Conservation (phyloP, 2,888 invertebrate genomes). For the Leucophora obtusa region DNA sequence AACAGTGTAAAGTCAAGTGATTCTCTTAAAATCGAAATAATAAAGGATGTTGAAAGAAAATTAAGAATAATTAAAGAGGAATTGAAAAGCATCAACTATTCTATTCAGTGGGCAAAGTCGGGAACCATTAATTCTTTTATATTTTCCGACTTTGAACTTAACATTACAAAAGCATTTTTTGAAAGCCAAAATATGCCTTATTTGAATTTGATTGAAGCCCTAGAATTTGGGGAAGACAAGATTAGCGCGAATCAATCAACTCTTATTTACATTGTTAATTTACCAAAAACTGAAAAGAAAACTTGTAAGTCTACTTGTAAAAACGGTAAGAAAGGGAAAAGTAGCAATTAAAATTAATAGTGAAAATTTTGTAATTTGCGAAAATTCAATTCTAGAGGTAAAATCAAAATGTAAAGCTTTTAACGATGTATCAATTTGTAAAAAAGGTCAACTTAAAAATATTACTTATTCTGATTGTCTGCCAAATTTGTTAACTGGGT, state of each 20-base stretch:
- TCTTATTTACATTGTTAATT: slow-evolving; percentile 52
- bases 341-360: slow-evolving; percentile 41
- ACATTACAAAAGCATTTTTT: slow-evolving; percentile 38
- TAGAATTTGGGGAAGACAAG: slow-evolving; percentile 61
- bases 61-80: slow-evolving; percentile 56
- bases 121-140: slow-evolving; percentile 56
- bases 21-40: slow-evolving; percentile 7
- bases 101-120: too few species aligned
- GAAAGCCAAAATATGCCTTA: slow-evolving; percentile 56
- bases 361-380: slow-evolving; percentile 52
- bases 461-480: slow-evolving; percentile 25
- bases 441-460: slow-evolving; percentile 31
- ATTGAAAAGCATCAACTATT: slow-evolving; percentile 31
- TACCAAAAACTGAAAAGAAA: slow-evolving; percentile 44
- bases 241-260: slow-evolving; percentile 46
- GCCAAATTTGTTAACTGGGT: slow-evolving; percentile 23
- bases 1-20: slow-evolving; percentile 14
- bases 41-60: slow-evolving; percentile 38
- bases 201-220: slow-evolving; percentile 61
- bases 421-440: slow-evolving; percentile 42
- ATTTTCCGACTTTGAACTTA: slow-evolving; percentile 46
- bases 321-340: slow-evolving; percentile 54
- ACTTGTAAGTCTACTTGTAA: slow-evolving; percentile 41
- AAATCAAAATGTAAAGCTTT: slow-evolving; percentile 48
- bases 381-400: slow-evolving; percentile 47